A percentile compares a stretch with the other conserved stretches of the same genome.
These are phyloP conservation scores for Sciurus carolinensis DNA, from an alignment of 2,797 vertebrate genomes.

Conservation along the genomic window DNA sequence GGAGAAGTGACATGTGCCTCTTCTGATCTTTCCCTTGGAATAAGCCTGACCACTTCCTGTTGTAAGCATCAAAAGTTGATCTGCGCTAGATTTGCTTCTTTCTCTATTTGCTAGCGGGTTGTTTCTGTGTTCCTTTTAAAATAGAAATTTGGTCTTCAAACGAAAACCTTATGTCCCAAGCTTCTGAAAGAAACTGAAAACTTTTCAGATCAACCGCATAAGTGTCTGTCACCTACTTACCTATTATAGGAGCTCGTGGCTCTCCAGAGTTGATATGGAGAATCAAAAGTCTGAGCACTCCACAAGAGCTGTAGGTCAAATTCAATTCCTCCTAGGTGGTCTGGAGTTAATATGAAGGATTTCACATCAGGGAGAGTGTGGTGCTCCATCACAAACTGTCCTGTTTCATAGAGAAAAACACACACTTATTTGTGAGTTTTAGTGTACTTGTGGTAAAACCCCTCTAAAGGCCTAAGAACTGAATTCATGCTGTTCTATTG, in stretches of 20 bases:
- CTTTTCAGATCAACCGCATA: background rate
- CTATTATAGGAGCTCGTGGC: conserved; percentile 99
- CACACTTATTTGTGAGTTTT: background rate
- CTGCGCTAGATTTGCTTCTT: background rate
- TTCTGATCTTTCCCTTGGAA: background rate
- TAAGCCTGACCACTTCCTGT: background rate
- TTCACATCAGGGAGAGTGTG: conserved; percentile 96
- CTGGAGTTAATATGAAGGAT: conserved; percentile 95
- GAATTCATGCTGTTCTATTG: background rate
- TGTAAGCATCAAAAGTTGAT: background rate
- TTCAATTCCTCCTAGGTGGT: conserved; percentile 97
- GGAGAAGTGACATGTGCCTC: background rate
- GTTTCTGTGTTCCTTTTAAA: background rate
- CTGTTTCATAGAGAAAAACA: conserved; percentile 85
- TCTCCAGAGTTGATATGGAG: conserved; percentile 98
- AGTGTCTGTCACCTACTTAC: conserved; percentile 81
- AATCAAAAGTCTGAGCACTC: conserved; percentile 98
- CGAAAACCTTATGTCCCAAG: background rate
- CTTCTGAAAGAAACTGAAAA: background rate
- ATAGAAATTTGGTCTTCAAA: background rate
- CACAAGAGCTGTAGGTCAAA: conserved; percentile 97
- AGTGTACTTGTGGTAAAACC: background rate
- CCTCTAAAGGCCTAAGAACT: background rate
- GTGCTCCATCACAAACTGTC: conserved; percentile 97
- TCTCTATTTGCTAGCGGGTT: background rate